Evolutionary conservation across 2,113 vertebrate genomes (phyloP).

Genomic region (Ophthalmolycus amberensis): DNA sequence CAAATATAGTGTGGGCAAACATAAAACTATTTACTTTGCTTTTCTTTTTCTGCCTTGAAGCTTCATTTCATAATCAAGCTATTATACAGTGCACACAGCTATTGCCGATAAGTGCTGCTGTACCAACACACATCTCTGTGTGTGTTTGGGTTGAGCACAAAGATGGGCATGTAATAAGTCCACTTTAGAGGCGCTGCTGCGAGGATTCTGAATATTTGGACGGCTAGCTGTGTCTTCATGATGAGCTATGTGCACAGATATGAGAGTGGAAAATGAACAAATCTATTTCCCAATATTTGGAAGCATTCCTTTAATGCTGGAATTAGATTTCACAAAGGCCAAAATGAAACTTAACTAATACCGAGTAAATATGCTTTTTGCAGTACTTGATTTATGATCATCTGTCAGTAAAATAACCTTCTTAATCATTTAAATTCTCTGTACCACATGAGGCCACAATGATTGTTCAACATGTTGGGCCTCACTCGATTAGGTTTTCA

Average conservation of each 20-base stretch:
- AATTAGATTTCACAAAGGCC: too few species aligned
- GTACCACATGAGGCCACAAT: not conserved
- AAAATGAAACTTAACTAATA: too few species aligned
- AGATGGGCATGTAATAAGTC: not conserved
- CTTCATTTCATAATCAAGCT: not conserved
- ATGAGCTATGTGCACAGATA: not conserved
- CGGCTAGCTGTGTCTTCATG: not conserved
- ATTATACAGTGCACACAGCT: not conserved
- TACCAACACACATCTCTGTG: not conserved
- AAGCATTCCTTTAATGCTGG: not conserved
- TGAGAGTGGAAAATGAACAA: not conserved
- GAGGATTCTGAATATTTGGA: not conserved
- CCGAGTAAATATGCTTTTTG: too few species aligned
- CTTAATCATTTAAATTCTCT: not conserved
- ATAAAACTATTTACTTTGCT: not conserved
- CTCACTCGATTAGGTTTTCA: not conserved
- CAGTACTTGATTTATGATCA: too few species aligned
- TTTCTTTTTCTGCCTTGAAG: not conserved
- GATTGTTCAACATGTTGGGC: not conserved
- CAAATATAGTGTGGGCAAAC: not conserved
- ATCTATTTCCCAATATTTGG: not conserved
- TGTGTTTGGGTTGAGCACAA: not conserved
- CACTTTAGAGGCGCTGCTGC: not conserved
- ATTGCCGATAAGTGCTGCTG: too few species aligned
- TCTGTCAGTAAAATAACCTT: too few species aligned